phyloP scores from a whole-genome alignment of 2,888 invertebrate species.

The Xylocampa areola region DNA sequence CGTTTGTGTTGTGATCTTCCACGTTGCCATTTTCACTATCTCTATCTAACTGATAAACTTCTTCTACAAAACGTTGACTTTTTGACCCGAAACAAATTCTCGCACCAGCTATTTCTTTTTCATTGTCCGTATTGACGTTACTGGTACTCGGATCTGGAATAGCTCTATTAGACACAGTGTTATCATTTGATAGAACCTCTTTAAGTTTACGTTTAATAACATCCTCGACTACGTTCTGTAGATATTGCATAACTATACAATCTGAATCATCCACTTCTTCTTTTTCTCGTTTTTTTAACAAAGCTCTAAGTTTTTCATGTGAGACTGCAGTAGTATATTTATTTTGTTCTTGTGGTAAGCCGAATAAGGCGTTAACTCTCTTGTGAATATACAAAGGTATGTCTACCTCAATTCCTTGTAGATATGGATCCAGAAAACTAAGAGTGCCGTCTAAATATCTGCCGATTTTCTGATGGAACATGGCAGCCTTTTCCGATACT shows the following conservation, averaged over 20 bases:
- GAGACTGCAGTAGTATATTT: neutral
- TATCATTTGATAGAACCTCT: neutral
- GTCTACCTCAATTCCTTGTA: constrained; percentile 1
- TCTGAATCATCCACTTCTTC: neutral
- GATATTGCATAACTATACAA: neutral
- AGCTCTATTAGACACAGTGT: neutral
- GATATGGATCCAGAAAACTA: constrained; percentile 22
- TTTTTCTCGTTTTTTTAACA: neutral
- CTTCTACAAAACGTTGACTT: constrained; percentile 25
- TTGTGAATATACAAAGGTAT: constrained; percentile 16
- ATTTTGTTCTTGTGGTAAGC: neutral
- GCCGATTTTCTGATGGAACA: neutral
- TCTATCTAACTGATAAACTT: constrained; percentile 3
- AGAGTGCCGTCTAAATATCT: constrained; percentile 24
- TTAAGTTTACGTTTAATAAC: constrained; percentile 20
- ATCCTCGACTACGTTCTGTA: neutral
- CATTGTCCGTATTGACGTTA: constrained; percentile 1
- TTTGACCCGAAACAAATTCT: constrained; percentile 18
- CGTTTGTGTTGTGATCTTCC: neutral
- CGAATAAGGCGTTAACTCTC: constrained; percentile 3
- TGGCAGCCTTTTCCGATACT: constrained; percentile 6
- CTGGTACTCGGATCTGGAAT: neutral
- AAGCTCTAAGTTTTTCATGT: constrained; percentile 20
- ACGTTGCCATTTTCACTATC: neutral
- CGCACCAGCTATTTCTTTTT: constrained; percentile 2